A percentile compares a stretch with the other conserved stretches of the same genome.
phyloP scores from a whole-genome alignment of 2,888 invertebrate species.

The Plemyria rubiginata region DNA sequence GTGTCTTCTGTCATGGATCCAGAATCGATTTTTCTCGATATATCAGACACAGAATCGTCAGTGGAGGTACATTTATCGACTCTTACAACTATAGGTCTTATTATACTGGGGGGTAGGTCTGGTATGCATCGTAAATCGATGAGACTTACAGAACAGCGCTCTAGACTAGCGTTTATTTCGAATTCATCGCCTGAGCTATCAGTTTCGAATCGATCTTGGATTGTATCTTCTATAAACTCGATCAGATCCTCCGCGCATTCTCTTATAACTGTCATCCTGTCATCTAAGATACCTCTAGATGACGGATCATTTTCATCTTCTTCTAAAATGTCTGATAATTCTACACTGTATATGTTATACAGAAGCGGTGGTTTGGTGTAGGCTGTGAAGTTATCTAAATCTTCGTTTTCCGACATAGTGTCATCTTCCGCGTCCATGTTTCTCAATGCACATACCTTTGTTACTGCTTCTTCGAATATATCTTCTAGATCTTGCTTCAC shows the following conservation, averaged over 20 bases:
- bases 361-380: conserved; percentile 72
- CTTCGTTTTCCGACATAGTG: conserved; percentile 76
- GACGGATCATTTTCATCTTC: conserved; percentile 72
- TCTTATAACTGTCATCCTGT: conserved; percentile 56
- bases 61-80: conserved; percentile 78
- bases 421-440: conserved; percentile 57
- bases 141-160: conserved; percentile 71
- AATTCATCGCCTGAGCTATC: conserved; percentile 68
- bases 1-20: conserved; percentile 77
- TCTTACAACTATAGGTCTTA: conserved; percentile 70
- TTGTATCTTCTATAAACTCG: conserved; percentile 66
- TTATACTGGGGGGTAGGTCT: conserved; percentile 73
- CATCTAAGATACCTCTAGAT: conserved; percentile 63
- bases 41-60: conserved; percentile 68
- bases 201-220: conserved; percentile 59
- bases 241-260: conserved; percentile 67
- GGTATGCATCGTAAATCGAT: conserved; percentile 76
- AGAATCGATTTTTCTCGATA: conserved; percentile 66
- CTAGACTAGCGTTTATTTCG: conserved; percentile 63
- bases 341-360: conserved; percentile 69
- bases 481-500: conserved; percentile 73
- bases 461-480: conserved; percentile 68
- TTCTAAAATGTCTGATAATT: conserved; percentile 76
- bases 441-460: conserved; percentile 57
- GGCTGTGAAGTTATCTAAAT: conserved; percentile 70